A percentile compares a stretch with the other conserved stretches of the same genome.
Evolutionary conservation across 1,140 invertebrate species (phyloP).

Genomic region (Drosophila setifemur): DNA sequence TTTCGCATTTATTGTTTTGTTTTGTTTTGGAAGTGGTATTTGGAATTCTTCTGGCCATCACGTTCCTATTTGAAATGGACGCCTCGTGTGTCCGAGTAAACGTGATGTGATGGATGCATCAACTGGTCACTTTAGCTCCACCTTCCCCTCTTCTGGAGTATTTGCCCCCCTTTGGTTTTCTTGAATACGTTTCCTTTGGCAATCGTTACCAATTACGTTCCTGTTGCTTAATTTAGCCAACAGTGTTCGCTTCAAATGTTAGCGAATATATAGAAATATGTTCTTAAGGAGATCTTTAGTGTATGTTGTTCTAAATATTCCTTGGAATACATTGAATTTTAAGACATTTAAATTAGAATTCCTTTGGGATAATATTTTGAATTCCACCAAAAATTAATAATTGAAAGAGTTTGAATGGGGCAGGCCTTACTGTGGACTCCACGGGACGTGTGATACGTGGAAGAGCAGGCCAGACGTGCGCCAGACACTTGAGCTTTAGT

Average conservation of each 20-base stretch:
- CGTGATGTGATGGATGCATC: constrained; percentile 74
- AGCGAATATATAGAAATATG: background rate
- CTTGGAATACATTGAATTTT: no score
- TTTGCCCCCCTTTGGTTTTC: background rate
- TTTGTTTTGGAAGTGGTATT: no score
- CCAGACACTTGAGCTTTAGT: constrained; percentile 35
- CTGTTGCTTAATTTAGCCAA: background rate
- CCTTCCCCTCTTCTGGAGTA: background rate
- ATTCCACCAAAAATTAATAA: no score
- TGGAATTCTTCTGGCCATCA: constrained; percentile 23
- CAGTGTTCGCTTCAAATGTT: background rate
- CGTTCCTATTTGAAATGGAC: constrained; percentile 73
- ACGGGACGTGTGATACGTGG: constrained; percentile 19
- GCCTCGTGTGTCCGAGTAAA: constrained; percentile 77
- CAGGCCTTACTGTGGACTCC: constrained; percentile 5
- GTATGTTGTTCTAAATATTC: no score
- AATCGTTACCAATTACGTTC: background rate
- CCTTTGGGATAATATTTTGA: no score
- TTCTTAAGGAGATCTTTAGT: no score
- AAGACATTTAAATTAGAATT: no score
- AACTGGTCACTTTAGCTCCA: constrained; percentile 14
- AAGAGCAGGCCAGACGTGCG: constrained; percentile 27
- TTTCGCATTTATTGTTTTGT: constrained; percentile 30
- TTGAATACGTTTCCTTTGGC: background rate
- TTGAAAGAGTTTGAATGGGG: no score